Evolutionary conservation across 2,113 vertebrate genomes (phyloP).

Genomic region (Girardinichthys multiradiatus): DNA sequence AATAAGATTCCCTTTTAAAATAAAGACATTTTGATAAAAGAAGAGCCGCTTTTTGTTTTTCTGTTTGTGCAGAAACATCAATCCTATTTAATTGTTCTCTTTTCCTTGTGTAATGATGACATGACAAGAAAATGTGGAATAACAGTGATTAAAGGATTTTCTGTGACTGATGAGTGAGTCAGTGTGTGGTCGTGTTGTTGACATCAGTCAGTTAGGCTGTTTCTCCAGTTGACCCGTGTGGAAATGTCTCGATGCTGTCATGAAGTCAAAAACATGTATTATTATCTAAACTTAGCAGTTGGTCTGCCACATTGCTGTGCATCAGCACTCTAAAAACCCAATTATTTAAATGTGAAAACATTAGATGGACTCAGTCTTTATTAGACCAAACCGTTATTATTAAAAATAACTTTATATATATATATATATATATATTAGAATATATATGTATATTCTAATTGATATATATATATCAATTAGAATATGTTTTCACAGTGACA

Average conservation of each 20-base stretch:
- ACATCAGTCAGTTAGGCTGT: conserved; percentile 21
- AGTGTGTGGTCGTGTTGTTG: conserved; percentile 43
- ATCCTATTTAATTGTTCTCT: conserved; percentile 36
- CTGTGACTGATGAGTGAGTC: conserved; percentile 30
- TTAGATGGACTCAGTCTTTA: not conserved
- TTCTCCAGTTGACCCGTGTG: conserved; percentile 36
- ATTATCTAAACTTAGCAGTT: conserved; percentile 48
- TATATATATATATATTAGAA: too few relatives aligned
- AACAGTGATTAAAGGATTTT: conserved; percentile 75
- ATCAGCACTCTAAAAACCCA: not conserved
- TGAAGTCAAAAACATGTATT: conserved; percentile 56
- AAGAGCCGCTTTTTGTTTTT: conserved; percentile 39
- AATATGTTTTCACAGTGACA: too few relatives aligned
- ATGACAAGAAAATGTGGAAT: conserved; percentile 55
- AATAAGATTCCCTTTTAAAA: not conserved
- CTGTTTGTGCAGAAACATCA: conserved; percentile 37
- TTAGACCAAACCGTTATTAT: not conserved
- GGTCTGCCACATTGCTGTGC: conserved; percentile 13
- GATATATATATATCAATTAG: too few relatives aligned
- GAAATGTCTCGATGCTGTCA: conserved; percentile 51
- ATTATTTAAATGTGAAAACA: not conserved
- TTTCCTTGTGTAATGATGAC: conserved; percentile 63
- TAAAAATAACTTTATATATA: not conserved
- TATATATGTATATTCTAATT: too few relatives aligned
- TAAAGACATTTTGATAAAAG: not conserved